Evolutionary conservation across 1,140 invertebrate species (phyloP).

Genomic region (Drosophila kikkawai): DNA sequence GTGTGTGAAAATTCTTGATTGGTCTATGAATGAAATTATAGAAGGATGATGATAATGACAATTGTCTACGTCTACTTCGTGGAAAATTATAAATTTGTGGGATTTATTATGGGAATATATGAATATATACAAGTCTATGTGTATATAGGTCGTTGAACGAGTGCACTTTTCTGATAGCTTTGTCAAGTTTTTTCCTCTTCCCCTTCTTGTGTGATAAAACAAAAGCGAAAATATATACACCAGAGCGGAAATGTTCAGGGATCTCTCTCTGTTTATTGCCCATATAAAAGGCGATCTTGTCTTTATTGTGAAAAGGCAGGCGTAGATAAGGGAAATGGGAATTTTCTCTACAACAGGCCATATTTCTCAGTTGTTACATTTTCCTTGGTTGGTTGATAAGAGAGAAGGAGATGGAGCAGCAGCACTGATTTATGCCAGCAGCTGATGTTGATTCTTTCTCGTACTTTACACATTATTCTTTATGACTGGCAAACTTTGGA

Average conservation of each 20-base stretch:
- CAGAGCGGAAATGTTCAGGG: slow-evolving; percentile 31
- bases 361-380: slow-evolving; percentile 49
- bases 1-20: slow-evolving; percentile 7
- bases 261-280: slow-evolving; percentile 23
- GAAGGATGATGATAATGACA: neutral
- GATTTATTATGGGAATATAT: neutral
- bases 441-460: slow-evolving; percentile 51
- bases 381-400: slow-evolving; percentile 50
- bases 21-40: neutral
- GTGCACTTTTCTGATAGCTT: slow-evolving; percentile 35
- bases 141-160: slow-evolving; percentile 24
- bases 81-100: neutral
- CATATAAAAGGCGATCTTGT: slow-evolving; percentile 24
- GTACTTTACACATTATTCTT: slow-evolving; percentile 27
- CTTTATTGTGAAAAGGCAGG: slow-evolving; percentile 20
- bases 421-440: slow-evolving; percentile 59
- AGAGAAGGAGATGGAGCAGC: neutral
- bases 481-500: slow-evolving; percentile 26
- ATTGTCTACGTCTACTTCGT: neutral
- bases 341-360: slow-evolving; percentile 50
- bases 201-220: slow-evolving; percentile 21
- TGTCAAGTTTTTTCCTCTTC: slow-evolving; percentile 1
- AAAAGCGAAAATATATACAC: neutral
- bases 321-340: slow-evolving; percentile 33
- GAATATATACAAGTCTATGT: neutral